Percentiles rank a stretch among this genome's conserved stretches.
Evolutionary conservation across 2,797 vertebrate species (phyloP).

Genomic region (Danio aesculapii): DNA sequence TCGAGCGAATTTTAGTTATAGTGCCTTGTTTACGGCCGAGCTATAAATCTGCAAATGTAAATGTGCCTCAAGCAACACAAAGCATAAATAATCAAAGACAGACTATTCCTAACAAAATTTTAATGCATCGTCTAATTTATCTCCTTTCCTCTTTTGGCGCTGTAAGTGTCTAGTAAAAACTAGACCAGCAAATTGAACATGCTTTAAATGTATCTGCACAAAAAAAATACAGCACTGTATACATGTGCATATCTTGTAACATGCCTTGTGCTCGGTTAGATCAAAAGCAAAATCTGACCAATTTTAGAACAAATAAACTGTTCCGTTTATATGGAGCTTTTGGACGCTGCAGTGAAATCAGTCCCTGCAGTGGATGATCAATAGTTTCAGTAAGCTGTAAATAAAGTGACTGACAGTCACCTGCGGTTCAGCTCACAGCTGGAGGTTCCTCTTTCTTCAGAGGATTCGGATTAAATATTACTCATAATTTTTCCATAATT

Average conservation of each 20-base stretch:
- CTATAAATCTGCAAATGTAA: conserved; percentile 67
- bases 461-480: conserved; percentile 27
- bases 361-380: conserved; percentile 28
- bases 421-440: conserved; percentile 37
- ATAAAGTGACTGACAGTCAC: conserved; percentile 37
- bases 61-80: conserved; percentile 60
- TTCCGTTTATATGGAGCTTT: conserved; percentile 21
- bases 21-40: conserved; percentile 58
- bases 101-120: conserved; percentile 56
- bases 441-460: conserved; percentile 6
- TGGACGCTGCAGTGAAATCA: conserved; percentile 35
- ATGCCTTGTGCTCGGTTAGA: not conserved
- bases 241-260: not conserved
- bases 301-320: conserved; percentile 33
- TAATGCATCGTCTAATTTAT: conserved; percentile 58
- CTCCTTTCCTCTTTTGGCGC: conserved; percentile 4
- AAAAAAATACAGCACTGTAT: conserved; percentile 1
- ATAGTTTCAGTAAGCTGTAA: conserved; percentile 37
- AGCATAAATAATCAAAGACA: conserved; percentile 65
- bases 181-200: conserved; percentile 6
- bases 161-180: conserved; percentile 48
- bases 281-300: conserved; percentile 6
- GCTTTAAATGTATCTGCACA: conserved; percentile 30
- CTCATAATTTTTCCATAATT: not conserved
- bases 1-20: conserved; percentile 63